phyloP scores from a whole-genome alignment of 1,140 invertebrate species.

The Coenobita brevimanus region DNA sequence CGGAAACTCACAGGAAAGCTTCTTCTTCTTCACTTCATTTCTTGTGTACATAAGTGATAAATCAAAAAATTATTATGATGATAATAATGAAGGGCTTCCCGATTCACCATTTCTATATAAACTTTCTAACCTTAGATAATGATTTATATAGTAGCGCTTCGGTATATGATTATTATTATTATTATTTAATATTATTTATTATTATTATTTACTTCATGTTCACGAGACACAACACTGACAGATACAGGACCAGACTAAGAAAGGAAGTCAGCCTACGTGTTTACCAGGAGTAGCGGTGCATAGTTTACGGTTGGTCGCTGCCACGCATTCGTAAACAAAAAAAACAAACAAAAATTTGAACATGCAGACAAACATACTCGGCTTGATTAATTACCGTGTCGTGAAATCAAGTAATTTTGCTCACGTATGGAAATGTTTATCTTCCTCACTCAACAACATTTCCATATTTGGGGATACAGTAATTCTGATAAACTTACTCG shows the following conservation, averaged over 20 bases:
- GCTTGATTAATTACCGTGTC: too few species aligned
- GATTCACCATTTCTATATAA: slow-evolving; percentile 54
- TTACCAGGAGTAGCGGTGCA: slow-evolving; percentile 58
- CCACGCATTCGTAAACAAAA: too few species aligned
- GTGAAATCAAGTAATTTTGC: too few species aligned
- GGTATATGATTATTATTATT: slow-evolving; percentile 43
- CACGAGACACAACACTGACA: slow-evolving; percentile 64
- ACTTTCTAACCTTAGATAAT: slow-evolving; percentile 53
- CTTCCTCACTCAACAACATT: too few species aligned
- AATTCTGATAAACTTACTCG: too few species aligned
- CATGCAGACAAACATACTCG: too few species aligned
- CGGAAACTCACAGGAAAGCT: slow-evolving; percentile 47
- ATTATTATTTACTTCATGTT: slow-evolving; percentile 54
- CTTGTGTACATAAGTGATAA: neutral
- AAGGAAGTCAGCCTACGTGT: slow-evolving; percentile 45
- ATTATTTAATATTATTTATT: slow-evolving; percentile 47
- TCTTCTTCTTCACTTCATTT: slow-evolving; percentile 31
- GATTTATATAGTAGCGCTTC: slow-evolving; percentile 59
- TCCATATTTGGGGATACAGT: too few species aligned
- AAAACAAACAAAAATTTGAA: too few species aligned
- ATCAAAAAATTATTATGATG: slow-evolving; percentile 10
- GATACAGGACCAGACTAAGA: slow-evolving; percentile 49
- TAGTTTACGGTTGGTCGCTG: slow-evolving; percentile 17
- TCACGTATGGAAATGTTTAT: too few species aligned
- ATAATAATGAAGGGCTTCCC: slow-evolving; percentile 39